A percentile compares a stretch with the other conserved stretches of the same genome.
phyloP scores from a whole-genome alignment of 1,140 invertebrate genomes.

The Lanistes nyassanus region DNA sequence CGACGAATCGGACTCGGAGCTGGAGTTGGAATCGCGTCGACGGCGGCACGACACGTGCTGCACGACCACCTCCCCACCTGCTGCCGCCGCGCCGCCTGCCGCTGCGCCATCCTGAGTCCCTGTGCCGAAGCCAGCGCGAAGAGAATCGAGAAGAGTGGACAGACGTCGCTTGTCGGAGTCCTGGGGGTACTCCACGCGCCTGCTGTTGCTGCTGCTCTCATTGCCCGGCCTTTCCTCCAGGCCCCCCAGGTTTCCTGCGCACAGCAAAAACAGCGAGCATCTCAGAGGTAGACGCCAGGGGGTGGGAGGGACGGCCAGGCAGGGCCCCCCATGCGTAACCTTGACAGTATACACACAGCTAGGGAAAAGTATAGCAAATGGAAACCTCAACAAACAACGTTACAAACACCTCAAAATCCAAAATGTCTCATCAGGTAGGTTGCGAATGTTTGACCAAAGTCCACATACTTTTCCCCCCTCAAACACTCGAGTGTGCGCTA shows the following conservation, averaged over 20 bases:
- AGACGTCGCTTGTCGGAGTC: constrained; percentile 38
- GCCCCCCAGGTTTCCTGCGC: constrained; percentile 23
- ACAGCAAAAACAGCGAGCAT: neutral
- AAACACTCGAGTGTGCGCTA: too few species aligned
- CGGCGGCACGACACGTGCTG: constrained; percentile 35
- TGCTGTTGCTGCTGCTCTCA: constrained; percentile 9
- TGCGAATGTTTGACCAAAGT: too few species aligned
- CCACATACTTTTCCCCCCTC: too few species aligned
- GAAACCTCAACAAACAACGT: too few species aligned
- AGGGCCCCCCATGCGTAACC: neutral
- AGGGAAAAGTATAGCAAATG: neutral
- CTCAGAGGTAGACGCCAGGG: neutral
- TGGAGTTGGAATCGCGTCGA: constrained; percentile 33
- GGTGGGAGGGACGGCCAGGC: too few species aligned
- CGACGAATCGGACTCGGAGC: constrained; percentile 16
- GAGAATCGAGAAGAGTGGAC: constrained; percentile 37
- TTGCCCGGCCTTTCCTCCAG: constrained; percentile 4
- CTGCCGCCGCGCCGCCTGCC: neutral
- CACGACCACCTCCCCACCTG: constrained; percentile 15
- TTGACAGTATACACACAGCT: neutral
- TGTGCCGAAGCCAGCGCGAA: constrained; percentile 26
- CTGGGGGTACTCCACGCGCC: constrained; percentile 35
- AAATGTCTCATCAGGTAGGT: too few species aligned
- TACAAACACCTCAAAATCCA: too few species aligned
- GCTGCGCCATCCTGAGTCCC: neutral